Percentiles rank a stretch among this genome's conserved stretches.
Conservation (phyloP, 2,888 invertebrate species). For the Argyra leucocephala region DNA sequence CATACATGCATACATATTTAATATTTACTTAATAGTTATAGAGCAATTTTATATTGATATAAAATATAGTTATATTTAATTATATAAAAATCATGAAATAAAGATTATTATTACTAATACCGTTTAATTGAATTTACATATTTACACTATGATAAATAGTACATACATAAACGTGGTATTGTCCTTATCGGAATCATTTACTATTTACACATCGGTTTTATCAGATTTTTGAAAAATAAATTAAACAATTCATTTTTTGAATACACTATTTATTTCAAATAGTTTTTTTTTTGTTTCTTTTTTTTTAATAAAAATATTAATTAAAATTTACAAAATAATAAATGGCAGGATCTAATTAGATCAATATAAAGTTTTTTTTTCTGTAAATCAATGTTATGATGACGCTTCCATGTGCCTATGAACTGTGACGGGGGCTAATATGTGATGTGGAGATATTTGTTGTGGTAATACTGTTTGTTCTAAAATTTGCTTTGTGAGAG, state of each 20-base stretch:
- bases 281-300: too few relatives aligned
- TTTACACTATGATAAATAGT: too few relatives aligned
- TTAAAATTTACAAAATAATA: not conserved
- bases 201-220: too few relatives aligned
- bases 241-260: too few relatives aligned
- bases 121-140: not conserved
- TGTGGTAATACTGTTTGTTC: slow-evolving; percentile 35
- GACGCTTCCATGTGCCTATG: slow-evolving; percentile 78
- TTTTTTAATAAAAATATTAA: not conserved
- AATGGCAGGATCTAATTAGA: not conserved
- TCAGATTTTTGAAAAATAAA: too few relatives aligned
- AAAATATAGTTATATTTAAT: not conserved
- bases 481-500: slow-evolving; percentile 30
- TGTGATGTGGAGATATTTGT: slow-evolving; percentile 45
- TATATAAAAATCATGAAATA: not conserved
- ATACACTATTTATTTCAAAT: too few relatives aligned
- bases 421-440: slow-evolving; percentile 81
- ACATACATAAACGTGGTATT: too few relatives aligned
- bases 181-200: too few relatives aligned
- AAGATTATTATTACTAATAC: not conserved
- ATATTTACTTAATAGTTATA: not conserved
- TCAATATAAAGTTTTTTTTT: not conserved
- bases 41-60: not conserved
- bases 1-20: too few relatives aligned
- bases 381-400: not conserved